Evolutionary conservation across 2,888 invertebrate genomes (phyloP).

Genomic region (Heliconius charithonia): DNA sequence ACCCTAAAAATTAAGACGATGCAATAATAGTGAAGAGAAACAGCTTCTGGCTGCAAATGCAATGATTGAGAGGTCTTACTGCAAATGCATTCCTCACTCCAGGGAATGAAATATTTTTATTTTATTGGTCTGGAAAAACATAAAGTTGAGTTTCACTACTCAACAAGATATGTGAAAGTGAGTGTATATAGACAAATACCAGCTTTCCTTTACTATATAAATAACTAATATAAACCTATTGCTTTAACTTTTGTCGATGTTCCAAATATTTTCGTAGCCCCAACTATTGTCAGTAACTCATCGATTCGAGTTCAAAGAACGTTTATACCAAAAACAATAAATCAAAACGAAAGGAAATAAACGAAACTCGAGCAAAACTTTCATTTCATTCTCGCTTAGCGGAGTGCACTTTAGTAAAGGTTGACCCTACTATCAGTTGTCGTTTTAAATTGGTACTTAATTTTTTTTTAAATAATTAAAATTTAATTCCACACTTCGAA

Average conservation of each 20-base stretch:
- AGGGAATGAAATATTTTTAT: too few species aligned
- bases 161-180: too few species aligned
- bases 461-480: background rate
- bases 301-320: conserved; percentile 63
- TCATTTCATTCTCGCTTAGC: conserved; percentile 71
- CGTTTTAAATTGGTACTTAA: conserved; percentile 33
- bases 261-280: conserved; percentile 18
- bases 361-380: conserved; percentile 72
- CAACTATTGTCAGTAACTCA: conserved; percentile 45
- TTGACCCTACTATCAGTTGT: conserved; percentile 56
- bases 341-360: conserved; percentile 76
- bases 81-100: too few species aligned
- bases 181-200: too few species aligned
- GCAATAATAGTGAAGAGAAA: too few species aligned
- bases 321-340: conserved; percentile 68
- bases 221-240: background rate
- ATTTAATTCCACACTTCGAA: background rate
- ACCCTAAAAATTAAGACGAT: too few species aligned
- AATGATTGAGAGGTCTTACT: too few species aligned
- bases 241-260: conserved; percentile 5
- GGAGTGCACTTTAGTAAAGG: conserved; percentile 70
- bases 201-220: background rate
- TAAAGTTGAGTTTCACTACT: too few species aligned
- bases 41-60: too few species aligned
- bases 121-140: too few species aligned